A percentile compares a stretch with the other conserved stretches of the same genome.
Conservation (phyloP, 1,140 invertebrate species). For the Cataglyphis hispanica region DNA sequence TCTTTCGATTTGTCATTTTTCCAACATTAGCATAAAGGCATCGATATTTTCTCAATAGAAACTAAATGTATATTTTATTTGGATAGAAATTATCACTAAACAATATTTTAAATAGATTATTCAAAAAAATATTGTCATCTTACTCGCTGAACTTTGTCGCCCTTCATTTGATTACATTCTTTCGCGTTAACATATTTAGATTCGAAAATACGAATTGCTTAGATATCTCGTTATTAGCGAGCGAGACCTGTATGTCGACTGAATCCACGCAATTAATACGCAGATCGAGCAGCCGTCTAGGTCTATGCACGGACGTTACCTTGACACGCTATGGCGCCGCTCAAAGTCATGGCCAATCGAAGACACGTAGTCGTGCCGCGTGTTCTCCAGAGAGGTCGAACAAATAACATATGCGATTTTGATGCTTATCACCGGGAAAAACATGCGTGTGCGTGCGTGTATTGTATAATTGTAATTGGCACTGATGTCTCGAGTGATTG, state of each 20-base stretch:
- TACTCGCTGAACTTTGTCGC: too few relatives aligned
- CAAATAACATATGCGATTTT: not conserved
- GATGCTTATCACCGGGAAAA: not conserved
- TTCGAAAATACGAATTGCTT: not conserved
- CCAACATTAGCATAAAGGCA: too few relatives aligned
- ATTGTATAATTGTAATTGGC: conserved; percentile 40
- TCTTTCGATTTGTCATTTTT: too few relatives aligned
- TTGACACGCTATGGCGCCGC: conserved; percentile 36
- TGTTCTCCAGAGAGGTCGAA: not conserved
- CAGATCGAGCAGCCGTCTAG: not conserved
- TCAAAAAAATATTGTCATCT: too few relatives aligned
- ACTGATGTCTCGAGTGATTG: conserved; percentile 11
- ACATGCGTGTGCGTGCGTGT: not conserved
- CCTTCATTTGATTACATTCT: not conserved
- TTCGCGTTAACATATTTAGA: not conserved
- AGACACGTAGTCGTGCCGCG: not conserved
- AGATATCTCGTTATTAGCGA: too few relatives aligned
- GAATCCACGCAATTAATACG: conserved; percentile 1
- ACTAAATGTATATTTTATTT: not conserved
- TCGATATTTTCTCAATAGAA: too few relatives aligned
- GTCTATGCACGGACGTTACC: conserved; percentile 25
- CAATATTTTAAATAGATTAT: too few relatives aligned
- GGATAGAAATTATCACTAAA: not conserved
- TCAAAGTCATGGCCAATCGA: conserved; percentile 49
- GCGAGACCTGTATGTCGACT: not conserved